Base-by-base conservation (phyloP, 2,888 invertebrate species). In the Agriopis marginaria region DNA sequence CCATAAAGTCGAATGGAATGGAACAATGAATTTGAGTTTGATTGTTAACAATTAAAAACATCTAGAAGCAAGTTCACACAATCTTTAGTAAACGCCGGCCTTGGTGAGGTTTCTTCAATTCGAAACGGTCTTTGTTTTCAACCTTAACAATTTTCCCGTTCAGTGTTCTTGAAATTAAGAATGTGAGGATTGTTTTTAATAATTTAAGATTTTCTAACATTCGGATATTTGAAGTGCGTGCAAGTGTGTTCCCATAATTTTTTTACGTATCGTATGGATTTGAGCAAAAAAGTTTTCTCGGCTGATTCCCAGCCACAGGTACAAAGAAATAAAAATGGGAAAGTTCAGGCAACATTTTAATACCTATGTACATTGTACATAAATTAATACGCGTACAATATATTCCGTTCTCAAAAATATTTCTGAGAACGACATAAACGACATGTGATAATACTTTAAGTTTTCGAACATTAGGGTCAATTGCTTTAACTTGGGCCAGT, bases 391-490 rank as follows among this genome's bases (percentile, higher is more conserved):
- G 9, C 3, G 55, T 42, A 42, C 8, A 40, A 42, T 42, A 42
- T n/a, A 7, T 42, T 55, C 40, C n/a, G 40, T 12, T 10, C 40
- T 50, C 9, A 10, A 51, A 10, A 39, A 9, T 45, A 45, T 39
- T 68, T 40, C 51, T 51, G 56, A 62, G 56, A 62, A 10, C 45
- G 40, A 54, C 40, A 59, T 49, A 50, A 65, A 61, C 78, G 77
- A 80, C 80, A 81, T 77, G 80, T 80, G 85, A 86, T 68, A 87
- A 85, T 87, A 83, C 82, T n/a, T n/a, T 80, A 82, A 82, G 84
- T 88, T 86, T 84, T 86, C 84, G 78, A 81, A 86, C 87, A 91
- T 89, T 88, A 87, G 81, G 90, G 91, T 90, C 91, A 90, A 89
- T 88, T 89, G 88, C 87, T 86, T 79, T 80, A 79, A 84, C 85